Evolutionary conservation across 2,113 vertebrate species (phyloP).

Genomic region (Dryoscopus gambensis): DNA sequence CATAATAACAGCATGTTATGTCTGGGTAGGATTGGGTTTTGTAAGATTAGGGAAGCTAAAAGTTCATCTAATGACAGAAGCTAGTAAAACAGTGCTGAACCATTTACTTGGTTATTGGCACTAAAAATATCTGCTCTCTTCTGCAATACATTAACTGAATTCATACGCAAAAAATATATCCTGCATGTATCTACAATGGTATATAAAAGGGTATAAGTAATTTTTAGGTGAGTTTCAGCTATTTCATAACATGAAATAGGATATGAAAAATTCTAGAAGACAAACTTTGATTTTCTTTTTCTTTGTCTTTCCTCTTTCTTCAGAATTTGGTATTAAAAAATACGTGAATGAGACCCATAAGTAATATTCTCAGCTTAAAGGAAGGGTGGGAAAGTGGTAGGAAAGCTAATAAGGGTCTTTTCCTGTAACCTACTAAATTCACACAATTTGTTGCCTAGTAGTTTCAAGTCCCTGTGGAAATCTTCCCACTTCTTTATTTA

Average conservation of each 20-base stretch:
- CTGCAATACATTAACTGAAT: neutral
- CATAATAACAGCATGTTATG: neutral
- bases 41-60: neutral
- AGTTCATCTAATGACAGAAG: neutral
- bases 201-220: rapidly evolving
- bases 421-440: neutral
- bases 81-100: neutral
- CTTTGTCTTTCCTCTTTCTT: neutral
- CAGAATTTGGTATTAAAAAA: neutral
- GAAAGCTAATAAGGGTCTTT: neutral
- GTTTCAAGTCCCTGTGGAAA: neutral
- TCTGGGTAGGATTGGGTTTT: neutral
- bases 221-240: neutral
- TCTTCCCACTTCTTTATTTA: neutral
- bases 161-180: neutral
- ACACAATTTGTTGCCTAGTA: neutral
- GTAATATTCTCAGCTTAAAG: neutral
- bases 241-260: neutral
- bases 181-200: neutral
- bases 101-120: neutral
- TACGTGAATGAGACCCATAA: neutral
- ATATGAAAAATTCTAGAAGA: neutral
- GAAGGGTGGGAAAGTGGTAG: neutral
- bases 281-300: neutral
- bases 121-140: neutral